These are phyloP conservation scores for Thumatha senex DNA, from an alignment of 2,888 invertebrate species.

Conservation along the genomic window DNA sequence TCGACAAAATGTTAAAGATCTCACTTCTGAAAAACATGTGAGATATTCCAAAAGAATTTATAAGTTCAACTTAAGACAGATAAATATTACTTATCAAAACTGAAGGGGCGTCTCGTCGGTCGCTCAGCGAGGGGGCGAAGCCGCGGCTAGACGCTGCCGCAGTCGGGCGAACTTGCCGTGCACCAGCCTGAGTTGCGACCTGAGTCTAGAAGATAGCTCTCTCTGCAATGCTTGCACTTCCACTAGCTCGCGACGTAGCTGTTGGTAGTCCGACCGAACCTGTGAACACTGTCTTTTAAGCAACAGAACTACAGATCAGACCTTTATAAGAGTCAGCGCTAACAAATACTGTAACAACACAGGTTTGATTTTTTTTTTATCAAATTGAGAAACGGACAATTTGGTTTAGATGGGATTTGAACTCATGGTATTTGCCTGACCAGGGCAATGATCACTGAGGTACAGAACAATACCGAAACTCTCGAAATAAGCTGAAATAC, in stretches of 20 bases:
- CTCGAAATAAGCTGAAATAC: too few relatives aligned
- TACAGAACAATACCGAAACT: too few relatives aligned
- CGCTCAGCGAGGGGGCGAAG: slow-evolving; percentile 61
- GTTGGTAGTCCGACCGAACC: slow-evolving; percentile 90
- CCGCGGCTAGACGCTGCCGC: slow-evolving; percentile 86
- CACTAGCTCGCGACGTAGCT: slow-evolving; percentile 89
- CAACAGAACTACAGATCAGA: background rate
- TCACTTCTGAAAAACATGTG: background rate
- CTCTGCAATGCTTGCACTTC: slow-evolving; percentile 92
- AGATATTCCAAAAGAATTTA: slow-evolving; percentile 6
- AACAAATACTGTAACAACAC: slow-evolving; percentile 16
- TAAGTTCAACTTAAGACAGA: slow-evolving; percentile 14
- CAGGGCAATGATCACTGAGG: too few relatives aligned
- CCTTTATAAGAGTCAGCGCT: slow-evolving; percentile 25
- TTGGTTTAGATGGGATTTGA: too few relatives aligned
- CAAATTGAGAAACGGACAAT: too few relatives aligned
- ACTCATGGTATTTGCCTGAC: too few relatives aligned
- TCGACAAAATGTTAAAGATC: background rate
- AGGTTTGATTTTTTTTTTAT: background rate
- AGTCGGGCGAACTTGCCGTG: slow-evolving; percentile 89
- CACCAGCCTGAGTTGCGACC: slow-evolving; percentile 87
- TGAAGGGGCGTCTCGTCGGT: slow-evolving; percentile 15
- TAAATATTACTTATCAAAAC: slow-evolving; percentile 10
- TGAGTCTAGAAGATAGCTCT: slow-evolving; percentile 89
- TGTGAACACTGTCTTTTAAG: slow-evolving; percentile 39